phyloP scores from a whole-genome alignment of 1,140 invertebrate genomes.

The Popillia japonica region DNA sequence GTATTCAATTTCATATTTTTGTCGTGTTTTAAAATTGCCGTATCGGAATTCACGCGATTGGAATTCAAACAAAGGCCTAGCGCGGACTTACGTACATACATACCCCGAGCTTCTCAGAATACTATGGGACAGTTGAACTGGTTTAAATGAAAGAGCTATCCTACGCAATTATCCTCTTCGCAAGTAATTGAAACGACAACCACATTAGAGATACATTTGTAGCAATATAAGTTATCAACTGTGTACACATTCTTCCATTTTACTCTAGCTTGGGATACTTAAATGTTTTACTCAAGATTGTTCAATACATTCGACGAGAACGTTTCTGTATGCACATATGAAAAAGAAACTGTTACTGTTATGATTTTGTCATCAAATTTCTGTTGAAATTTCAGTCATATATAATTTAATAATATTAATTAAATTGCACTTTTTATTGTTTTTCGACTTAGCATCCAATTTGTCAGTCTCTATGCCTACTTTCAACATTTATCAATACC shows the following conservation, averaged over 20 bases:
- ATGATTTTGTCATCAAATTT: too few relatives aligned
- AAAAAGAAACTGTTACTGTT: too few relatives aligned
- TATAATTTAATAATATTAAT: too few relatives aligned
- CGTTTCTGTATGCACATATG: too few relatives aligned
- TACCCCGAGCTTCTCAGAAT: neutral
- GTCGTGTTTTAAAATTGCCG: conserved; percentile 22
- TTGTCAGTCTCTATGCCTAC: too few relatives aligned
- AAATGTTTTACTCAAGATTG: too few relatives aligned
- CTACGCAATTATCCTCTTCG: neutral
- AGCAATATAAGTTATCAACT: neutral
- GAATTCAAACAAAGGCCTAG: conserved; percentile 8
- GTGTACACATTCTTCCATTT: neutral
- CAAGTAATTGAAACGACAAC: neutral
- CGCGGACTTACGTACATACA: neutral
- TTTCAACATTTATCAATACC: too few relatives aligned
- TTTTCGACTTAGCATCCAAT: too few relatives aligned
- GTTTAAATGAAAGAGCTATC: conserved; percentile 18
- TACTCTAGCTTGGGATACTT: neutral
- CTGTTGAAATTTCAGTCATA: too few relatives aligned
- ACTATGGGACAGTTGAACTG: neutral
- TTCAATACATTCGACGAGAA: too few relatives aligned
- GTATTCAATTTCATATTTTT: conserved; percentile 35
- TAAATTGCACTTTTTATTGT: too few relatives aligned
- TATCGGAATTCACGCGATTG: conserved; percentile 20
- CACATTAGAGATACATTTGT: neutral